Evolutionary conservation across 2,113 vertebrate species (phyloP).

Genomic region (Percina caprodes): DNA sequence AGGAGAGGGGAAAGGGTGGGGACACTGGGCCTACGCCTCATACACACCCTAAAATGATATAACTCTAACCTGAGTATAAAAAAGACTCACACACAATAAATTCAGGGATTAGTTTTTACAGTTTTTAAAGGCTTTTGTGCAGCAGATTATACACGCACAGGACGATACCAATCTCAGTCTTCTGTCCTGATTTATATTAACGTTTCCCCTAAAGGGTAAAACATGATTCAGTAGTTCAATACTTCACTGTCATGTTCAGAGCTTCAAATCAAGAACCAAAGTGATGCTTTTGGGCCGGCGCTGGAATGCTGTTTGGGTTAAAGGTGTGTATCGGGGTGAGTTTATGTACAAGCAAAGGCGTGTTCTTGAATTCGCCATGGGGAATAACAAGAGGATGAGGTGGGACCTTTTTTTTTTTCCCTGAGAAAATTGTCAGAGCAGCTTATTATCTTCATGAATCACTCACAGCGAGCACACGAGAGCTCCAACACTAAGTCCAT

Average conservation of each 20-base stretch:
- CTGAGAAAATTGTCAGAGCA: constrained; percentile 29
- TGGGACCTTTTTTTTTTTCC: constrained; percentile 30
- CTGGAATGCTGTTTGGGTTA: constrained; percentile 61
- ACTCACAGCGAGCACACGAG: neutral
- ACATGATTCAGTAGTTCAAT: constrained; percentile 5
- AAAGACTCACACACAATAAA: neutral
- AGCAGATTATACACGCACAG: neutral
- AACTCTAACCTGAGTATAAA: neutral
- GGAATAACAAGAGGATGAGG: constrained; percentile 38
- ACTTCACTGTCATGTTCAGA: neutral
- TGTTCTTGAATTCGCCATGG: constrained; percentile 43
- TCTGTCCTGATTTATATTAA: neutral
- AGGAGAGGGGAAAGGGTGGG: constrained; percentile 26
- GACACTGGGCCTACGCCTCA: constrained; percentile 21
- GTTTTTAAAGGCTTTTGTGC: neutral
- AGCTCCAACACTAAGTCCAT: neutral
- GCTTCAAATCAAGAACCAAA: neutral
- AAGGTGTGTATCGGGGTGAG: constrained; percentile 2
- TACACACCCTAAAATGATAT: constrained; percentile 50
- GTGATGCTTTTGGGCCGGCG: neutral
- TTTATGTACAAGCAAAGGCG: constrained; percentile 44
- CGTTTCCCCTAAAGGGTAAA: neutral
- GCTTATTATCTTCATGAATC: constrained; percentile 49
- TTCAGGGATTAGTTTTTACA: neutral
- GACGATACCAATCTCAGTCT: neutral